Conservation (phyloP, 2,888 invertebrate genomes). For the Eucriotettix oculatus region DNA sequence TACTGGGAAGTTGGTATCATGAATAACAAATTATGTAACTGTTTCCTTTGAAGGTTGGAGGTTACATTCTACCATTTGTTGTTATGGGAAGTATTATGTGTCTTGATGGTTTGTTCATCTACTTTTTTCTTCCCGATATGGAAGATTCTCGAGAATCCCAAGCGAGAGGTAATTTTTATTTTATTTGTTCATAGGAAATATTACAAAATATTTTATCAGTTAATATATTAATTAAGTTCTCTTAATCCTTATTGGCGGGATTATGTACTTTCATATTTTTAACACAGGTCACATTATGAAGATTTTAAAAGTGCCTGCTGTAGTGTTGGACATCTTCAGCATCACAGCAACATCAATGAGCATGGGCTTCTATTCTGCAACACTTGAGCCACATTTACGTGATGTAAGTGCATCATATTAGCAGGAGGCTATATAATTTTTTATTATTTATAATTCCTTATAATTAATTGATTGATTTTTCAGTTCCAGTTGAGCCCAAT, state of each 20-base stretch:
- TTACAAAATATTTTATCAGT: too few species aligned
- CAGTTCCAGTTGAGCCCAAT: conserved; percentile 26
- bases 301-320: conserved; percentile 21
- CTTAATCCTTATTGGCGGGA: neutral
- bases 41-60: conserved; percentile 21
- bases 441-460: too few species aligned
- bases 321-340: conserved; percentile 21
- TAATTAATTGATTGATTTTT: neutral
- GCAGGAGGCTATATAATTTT: too few species aligned
- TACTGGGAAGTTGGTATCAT: too few species aligned
- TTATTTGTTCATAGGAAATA: too few species aligned
- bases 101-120: conserved; percentile 21
- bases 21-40: too few species aligned
- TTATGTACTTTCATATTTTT: neutral
- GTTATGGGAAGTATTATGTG: conserved; percentile 26
- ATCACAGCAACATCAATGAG: conserved; percentile 22
- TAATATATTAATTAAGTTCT: neutral
- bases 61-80: conserved; percentile 30
- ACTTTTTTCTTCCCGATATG: conserved; percentile 21
- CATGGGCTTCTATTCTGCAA: conserved; percentile 35
- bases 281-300: conserved; percentile 4
- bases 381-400: conserved; percentile 34
- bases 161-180: neutral
- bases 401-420: conserved; percentile 17
- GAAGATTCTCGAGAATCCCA: neutral